A percentile compares a stretch with the other conserved stretches of the same genome.
Evolutionary conservation across 2,113 vertebrate genomes (phyloP).

Genomic region (Zootoca vivipara): DNA sequence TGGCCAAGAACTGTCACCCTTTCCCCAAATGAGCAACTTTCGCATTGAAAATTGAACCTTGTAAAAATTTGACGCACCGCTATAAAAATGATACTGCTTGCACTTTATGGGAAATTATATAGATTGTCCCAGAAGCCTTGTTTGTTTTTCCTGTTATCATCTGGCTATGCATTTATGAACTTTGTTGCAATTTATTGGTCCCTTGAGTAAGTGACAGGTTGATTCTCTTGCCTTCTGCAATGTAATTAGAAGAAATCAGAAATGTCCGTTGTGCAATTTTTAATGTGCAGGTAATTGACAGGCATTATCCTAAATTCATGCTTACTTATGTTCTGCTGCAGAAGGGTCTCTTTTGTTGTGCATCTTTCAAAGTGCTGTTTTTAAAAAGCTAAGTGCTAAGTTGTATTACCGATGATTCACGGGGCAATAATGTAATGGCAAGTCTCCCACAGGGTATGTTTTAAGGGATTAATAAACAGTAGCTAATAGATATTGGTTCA

Average conservation of each 20-base stretch:
- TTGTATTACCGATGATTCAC: not conserved
- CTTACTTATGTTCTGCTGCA: slow-evolving; percentile 10
- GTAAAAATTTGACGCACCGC: not conserved
- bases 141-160: slow-evolving; percentile 32
- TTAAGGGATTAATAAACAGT: not conserved
- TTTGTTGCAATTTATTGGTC: slow-evolving; percentile 28
- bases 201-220: not conserved
- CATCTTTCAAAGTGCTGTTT: slow-evolving; percentile 20
- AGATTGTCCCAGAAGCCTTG: not conserved
- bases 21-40: slow-evolving; percentile 17
- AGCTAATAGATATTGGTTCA: not conserved
- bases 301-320: not conserved
- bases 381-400: slow-evolving; percentile 4
- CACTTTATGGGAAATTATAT: slow-evolving; percentile 27
- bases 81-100: slow-evolving; percentile 31
- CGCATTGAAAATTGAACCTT: slow-evolving; percentile 1
- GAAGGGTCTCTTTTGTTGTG: slow-evolving; percentile 15
- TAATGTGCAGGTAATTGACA: not conserved
- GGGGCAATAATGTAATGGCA: not conserved
- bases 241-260: slow-evolving; percentile 29
- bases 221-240: slow-evolving; percentile 31
- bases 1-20: not conserved
- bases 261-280: not conserved
- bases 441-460: not conserved
- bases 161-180: slow-evolving; percentile 37